Evolutionary conservation across 2,888 invertebrate species (phyloP).

Genomic region (Charanyca ferruginea): DNA sequence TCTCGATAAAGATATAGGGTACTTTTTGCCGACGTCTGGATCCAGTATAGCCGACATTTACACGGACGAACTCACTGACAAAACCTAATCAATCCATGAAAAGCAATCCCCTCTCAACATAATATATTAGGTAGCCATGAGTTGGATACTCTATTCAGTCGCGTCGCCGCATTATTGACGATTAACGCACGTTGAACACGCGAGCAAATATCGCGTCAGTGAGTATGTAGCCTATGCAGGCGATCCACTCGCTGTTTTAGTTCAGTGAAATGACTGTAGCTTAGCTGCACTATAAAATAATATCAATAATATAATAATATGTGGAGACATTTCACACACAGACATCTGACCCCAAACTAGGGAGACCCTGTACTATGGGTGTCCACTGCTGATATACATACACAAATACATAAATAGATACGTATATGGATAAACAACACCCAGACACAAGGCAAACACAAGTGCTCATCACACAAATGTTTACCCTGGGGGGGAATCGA

Average conservation of each 20-base stretch:
- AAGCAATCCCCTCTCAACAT: constrained; percentile 38
- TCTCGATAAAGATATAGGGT: neutral
- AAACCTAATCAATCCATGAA: constrained; percentile 28
- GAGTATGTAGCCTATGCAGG: constrained; percentile 18
- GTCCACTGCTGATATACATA: no score
- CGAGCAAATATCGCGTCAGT: constrained; percentile 38
- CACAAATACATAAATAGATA: no score
- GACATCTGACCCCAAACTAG: no score
- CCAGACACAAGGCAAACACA: no score
- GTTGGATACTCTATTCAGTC: constrained; percentile 13
- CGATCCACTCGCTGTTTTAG: constrained; percentile 3
- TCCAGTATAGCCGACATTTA: neutral
- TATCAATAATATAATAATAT: no score
- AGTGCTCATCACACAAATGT: no score
- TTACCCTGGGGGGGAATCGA: no score
- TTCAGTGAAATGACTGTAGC: neutral
- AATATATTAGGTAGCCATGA: neutral
- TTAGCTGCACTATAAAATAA: neutral
- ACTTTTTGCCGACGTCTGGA: neutral
- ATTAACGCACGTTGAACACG: constrained; percentile 51
- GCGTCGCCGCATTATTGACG: constrained; percentile 39
- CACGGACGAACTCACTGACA: neutral
- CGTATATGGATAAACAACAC: no score
- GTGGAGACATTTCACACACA: no score
- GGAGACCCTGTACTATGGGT: no score